phyloP scores from a whole-genome alignment of 1,140 invertebrate genomes.

The Lepidurus arcticus region DNA sequence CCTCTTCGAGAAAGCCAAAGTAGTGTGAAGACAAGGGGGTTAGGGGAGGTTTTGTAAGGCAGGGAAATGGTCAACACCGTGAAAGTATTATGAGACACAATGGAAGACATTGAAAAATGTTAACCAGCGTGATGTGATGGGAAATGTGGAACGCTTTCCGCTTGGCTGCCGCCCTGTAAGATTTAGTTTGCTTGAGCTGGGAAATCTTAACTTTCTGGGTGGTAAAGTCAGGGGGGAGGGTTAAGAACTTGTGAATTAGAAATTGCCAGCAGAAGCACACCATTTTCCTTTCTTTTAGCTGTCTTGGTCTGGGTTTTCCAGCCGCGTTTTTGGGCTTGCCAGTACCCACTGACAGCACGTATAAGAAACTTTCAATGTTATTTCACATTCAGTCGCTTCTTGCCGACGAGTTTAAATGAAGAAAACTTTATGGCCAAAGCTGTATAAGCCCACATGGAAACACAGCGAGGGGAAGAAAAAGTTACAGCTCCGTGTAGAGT shows the following conservation, averaged over 20 bases:
- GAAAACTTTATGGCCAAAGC: conserved; percentile 7
- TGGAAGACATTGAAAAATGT: conserved; percentile 4
- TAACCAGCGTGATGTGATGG: background rate
- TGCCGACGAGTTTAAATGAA: background rate
- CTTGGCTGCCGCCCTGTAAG: background rate
- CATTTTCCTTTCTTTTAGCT: background rate
- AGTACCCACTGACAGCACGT: too few species aligned
- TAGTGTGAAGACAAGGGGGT: too few species aligned
- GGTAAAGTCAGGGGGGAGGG: background rate
- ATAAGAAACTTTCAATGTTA: background rate
- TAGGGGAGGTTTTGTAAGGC: too few species aligned
- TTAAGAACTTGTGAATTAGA: conserved; percentile 8
- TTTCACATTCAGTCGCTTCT: background rate
- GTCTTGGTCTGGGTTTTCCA: background rate
- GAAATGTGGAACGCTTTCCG: background rate
- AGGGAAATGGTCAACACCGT: too few species aligned
- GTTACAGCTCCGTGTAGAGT: background rate
- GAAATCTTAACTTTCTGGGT: background rate
- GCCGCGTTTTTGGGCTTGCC: too few species aligned
- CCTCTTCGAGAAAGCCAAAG: too few species aligned
- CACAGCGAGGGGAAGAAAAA: background rate
- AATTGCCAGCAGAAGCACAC: background rate
- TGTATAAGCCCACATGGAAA: background rate
- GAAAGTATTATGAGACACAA: background rate
- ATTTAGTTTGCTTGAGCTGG: background rate